A percentile compares a stretch with the other conserved stretches of the same genome.
phyloP scores from a whole-genome alignment of 1,140 invertebrate species.

The Lordiphosa stackelbergi region DNA sequence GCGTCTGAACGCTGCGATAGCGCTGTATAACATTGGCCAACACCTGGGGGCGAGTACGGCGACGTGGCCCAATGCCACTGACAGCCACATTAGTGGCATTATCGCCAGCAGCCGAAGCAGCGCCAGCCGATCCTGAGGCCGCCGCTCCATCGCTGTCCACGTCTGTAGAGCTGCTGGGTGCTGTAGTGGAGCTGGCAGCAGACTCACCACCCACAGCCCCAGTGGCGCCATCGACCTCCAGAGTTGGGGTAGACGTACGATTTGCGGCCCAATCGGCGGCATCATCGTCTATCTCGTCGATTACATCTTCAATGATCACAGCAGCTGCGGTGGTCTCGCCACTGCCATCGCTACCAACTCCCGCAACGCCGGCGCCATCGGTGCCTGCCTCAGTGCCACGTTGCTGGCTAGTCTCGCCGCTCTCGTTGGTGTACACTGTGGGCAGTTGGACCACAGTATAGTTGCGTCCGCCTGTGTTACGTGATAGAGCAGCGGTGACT shows the following conservation, averaged over 20 bases:
- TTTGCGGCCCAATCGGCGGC: conserved; percentile 32
- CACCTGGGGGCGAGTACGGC: conserved; percentile 79
- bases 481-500: conserved; percentile 68
- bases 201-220: conserved; percentile 26
- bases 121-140: conserved; percentile 1
- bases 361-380: conserved; percentile 1
- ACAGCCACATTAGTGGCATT: conserved; percentile 17
- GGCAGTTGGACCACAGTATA: conserved; percentile 72
- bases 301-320: conserved; percentile 64
- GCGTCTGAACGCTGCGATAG: conserved; percentile 80
- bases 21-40: conserved; percentile 81
- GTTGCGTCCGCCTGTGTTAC: conserved; percentile 60
- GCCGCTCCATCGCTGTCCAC: too few relatives aligned
- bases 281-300: conserved; percentile 55
- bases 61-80: conserved; percentile 34
- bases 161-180: neutral
- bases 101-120: conserved; percentile 11
- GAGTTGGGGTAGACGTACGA: conserved; percentile 26
- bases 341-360: conserved; percentile 24
- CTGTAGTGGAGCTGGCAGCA: conserved; percentile 1
- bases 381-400: conserved; percentile 13
- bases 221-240: conserved; percentile 15
- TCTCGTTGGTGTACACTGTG: conserved; percentile 58
- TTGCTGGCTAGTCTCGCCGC: conserved; percentile 22
- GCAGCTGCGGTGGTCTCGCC: conserved; percentile 53